phyloP scores from a whole-genome alignment of 2,888 invertebrate species.

The Anoncus sp. region DNA sequence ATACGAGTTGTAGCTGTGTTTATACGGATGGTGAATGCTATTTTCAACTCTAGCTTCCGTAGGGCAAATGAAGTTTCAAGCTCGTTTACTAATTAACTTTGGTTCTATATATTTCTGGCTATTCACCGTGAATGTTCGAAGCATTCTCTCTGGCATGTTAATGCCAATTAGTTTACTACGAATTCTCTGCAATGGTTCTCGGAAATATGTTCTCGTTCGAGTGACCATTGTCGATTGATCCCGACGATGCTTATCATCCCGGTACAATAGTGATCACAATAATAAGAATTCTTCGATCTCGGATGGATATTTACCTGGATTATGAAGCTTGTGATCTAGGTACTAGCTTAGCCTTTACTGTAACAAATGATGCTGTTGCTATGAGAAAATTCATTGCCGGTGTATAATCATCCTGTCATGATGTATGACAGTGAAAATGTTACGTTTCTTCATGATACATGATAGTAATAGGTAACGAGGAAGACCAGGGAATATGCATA shows the following conservation, averaged over 20 bases:
- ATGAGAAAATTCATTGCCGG: no score
- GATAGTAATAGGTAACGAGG: constrained; percentile 9
- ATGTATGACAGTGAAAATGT: constrained; percentile 26
- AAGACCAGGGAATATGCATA: neutral
- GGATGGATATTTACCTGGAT: neutral
- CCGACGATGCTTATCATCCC: neutral
- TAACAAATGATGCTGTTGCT: no score
- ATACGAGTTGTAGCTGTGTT: neutral
- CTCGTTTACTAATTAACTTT: neutral
- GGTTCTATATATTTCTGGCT: neutral
- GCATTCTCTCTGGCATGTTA: neutral
- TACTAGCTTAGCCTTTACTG: no score
- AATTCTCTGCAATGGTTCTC: neutral
- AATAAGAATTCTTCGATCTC: neutral
- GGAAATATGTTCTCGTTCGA: neutral
- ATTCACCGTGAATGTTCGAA: neutral
- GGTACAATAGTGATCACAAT: no score
- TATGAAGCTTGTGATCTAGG: no score
- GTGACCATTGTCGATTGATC: neutral
- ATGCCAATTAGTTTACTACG: neutral
- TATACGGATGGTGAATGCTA: neutral
- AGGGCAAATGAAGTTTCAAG: neutral
- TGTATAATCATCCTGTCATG: constrained; percentile 21
- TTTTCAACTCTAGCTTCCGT: neutral
- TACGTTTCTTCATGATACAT: constrained; percentile 3